These are phyloP conservation scores for Aethes cnicana DNA, from an alignment of 2,888 invertebrate species.

Conservation along the genomic window DNA sequence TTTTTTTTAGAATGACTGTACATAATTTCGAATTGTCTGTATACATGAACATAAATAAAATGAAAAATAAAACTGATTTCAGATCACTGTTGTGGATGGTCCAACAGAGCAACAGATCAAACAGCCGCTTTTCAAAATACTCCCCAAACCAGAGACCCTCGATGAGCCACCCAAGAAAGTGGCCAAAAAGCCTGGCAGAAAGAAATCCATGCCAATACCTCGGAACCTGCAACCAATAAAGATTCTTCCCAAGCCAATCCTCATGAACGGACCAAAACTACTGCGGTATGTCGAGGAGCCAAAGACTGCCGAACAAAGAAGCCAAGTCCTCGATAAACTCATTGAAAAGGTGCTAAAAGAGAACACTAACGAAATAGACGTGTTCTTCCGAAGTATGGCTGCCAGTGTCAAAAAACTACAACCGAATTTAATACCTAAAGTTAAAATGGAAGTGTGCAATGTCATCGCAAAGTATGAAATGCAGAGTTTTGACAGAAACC, in stretches of 20 bases:
- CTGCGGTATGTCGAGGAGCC: constrained; percentile 65
- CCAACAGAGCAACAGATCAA: constrained; percentile 44
- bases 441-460: constrained; percentile 78
- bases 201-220: constrained; percentile 57
- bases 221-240: constrained; percentile 66
- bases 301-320: constrained; percentile 57
- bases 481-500: constrained; percentile 71
- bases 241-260: constrained; percentile 71
- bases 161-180: constrained; percentile 60
- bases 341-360: constrained; percentile 74
- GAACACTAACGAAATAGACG: constrained; percentile 75
- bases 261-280: constrained; percentile 63
- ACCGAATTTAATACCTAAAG: constrained; percentile 75
- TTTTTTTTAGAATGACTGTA: not conserved
- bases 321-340: constrained; percentile 67
- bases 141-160: constrained; percentile 45
- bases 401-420: constrained; percentile 76
- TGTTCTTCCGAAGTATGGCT: constrained; percentile 77
- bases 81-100: constrained; percentile 70
- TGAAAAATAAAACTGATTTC: constrained; percentile 45
- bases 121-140: constrained; percentile 42
- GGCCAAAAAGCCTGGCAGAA: constrained; percentile 58
- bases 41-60: not conserved
- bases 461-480: constrained; percentile 78
- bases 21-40: no score